Base-by-base conservation (phyloP, 2,113 vertebrate species). In the Leucosticte australis region DNA sequence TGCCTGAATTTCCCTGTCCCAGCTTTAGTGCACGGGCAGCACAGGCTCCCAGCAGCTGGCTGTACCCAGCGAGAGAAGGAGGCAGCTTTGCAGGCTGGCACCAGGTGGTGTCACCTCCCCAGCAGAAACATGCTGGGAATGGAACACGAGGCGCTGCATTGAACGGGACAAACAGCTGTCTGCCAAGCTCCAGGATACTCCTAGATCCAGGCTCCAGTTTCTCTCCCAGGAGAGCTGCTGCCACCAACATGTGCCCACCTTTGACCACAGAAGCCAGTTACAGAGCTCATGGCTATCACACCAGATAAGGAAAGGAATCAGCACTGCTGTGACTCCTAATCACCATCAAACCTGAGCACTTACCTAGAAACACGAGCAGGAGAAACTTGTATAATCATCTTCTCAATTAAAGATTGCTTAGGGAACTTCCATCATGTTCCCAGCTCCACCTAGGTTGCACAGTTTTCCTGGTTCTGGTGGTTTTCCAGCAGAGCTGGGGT, bases 91-190 rank as follows among this genome's bases (percentile, higher is more conserved):
- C 76, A 35, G 37, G 59, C 68, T 83, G 90, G 59, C 94, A 83
- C 67, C 75, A 83, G 81, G 87, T 83, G 90, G 92, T 91, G 69
- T 59, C 68, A 73, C 80, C 63, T 80, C 81, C 28, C 46, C 19
- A 26, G 37, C 20, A 78, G 37, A 88, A 23, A 57, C 50, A 7
- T 1, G 3, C 39, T 60, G 63, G 60, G 52, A 64, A 27, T 2
- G 17, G 63, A 53, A 21, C 31, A 11, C 6, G 18, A 55, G 13
- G 23, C 37, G 15, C n/a, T 9, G 62, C 44, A 26, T 16, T 17
- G 2, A 22, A 9, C 24, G 24, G 35, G 44, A 30, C 28, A 81
- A 67, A n/a, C 17, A 30, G 41, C 47, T 49, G 22, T 16, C 56
- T 73, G 53, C 44, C 19, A 14, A 62, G 57, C 44, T 55, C 52